Base-by-base conservation (phyloP, 2,888 invertebrate species). In the Coenonympha arcania region DNA sequence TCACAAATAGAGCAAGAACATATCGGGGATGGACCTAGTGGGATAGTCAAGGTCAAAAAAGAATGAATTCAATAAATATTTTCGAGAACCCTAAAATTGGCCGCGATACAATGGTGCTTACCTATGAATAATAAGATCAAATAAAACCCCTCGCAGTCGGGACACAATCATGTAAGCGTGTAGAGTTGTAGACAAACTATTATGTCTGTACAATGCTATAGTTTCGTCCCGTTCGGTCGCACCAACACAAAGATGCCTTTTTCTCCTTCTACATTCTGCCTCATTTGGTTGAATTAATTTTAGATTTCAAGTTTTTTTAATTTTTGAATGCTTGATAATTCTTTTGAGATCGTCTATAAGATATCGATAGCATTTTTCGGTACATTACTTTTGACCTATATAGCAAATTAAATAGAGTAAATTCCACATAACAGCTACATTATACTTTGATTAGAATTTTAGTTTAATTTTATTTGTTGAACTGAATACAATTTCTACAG, bases 51-150 rank as follows among this genome's bases (percentile, higher is more conserved):
- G n/a, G n/a, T n/a, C n/a, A n/a, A n/a, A n/a, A n/a, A n/a, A 6
- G 6, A 26, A 8, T 26, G 20, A 36, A 11, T 19, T n/a, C 1
- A 20, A 19, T 16, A 22, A 19, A 4, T 22, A 34, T 15, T 20
- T 18, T 16, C 20, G 28, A 8, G 51, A 56, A 49, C 57, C 55
- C 57, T 51, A 64, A 57, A 61, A 54, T 55, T 51, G 58, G 56
- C 57, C 50, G 47, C 54, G 58, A 66, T 69, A 80, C 76, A 75
- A 81, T 79, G 79, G 79, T 76, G 71, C 76, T 73, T 73, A 71
- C 79, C 81, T 78, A 81, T 82, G 84, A 81, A 85, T 85, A 83
- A 83, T 83, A 81, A 79, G 76, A 74, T 70, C 68, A 68, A 67
- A 77, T 72, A 74, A 72, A 77, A 76, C 70, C 66, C 53, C 63